Percentiles rank a stretch among this genome's conserved stretches.
Conservation (phyloP, 2,888 invertebrate species). For the Eledona agricola region DNA sequence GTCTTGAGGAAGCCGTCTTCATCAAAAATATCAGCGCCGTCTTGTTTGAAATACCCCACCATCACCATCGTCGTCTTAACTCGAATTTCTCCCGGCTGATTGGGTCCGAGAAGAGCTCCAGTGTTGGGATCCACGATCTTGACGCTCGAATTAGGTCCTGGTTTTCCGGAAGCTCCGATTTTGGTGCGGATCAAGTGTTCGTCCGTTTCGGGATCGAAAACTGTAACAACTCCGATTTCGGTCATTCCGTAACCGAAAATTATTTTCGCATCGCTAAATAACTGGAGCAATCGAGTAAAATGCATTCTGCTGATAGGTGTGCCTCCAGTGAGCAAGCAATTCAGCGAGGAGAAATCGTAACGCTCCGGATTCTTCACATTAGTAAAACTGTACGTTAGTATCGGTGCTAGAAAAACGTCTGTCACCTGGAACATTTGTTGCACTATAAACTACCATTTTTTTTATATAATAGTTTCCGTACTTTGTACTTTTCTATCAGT, state of each 20-base stretch:
- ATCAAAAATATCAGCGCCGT: constrained; percentile 40
- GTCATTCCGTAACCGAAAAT: constrained; percentile 14
- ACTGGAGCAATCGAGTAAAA: background rate
- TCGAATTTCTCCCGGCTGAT: constrained; percentile 65
- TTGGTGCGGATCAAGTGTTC: constrained; percentile 5
- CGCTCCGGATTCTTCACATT: background rate
- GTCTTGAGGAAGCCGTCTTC: constrained; percentile 50
- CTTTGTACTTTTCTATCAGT: constrained; percentile 47
- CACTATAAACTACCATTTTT: background rate
- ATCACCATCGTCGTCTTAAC: constrained; percentile 56
- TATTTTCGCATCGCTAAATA: background rate
- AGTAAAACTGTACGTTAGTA: constrained; percentile 40
- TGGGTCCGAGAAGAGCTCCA: constrained; percentile 55
- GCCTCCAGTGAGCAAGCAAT: constrained; percentile 9
- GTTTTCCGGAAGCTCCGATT: constrained; percentile 30
- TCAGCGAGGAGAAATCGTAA: constrained; percentile 10
- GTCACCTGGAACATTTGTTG: constrained; percentile 4
- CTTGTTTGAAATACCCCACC: constrained; percentile 60
- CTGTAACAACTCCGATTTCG: constrained; percentile 9
- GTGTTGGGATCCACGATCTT: constrained; percentile 27
- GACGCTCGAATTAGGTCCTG: constrained; percentile 13
- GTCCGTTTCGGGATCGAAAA: constrained; percentile 3
- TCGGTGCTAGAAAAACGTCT: constrained; percentile 35
- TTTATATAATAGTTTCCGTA: constrained; percentile 5
- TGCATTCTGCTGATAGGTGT: constrained; percentile 6